A percentile compares a stretch with the other conserved stretches of the same genome.
Conservation (phyloP, 2,797 vertebrate species). For the Smutsia temminckii region DNA sequence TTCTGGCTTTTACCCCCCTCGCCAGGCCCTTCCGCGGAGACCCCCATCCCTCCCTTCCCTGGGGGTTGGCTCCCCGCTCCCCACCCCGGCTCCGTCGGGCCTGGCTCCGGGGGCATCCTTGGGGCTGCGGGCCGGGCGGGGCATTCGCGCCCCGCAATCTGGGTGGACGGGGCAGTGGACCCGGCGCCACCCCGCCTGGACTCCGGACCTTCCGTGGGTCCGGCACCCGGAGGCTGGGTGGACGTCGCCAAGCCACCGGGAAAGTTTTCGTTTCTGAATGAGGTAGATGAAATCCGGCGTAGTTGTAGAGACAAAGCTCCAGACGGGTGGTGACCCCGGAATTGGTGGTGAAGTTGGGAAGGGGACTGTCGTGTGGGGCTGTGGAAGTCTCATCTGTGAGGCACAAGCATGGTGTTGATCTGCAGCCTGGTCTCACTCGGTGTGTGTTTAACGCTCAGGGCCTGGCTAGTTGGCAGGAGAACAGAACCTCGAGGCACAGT, state of each 20-base stretch:
- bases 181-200: too few relatives aligned
- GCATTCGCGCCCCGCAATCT: background rate
- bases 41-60: too few relatives aligned
- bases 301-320: background rate
- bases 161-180: background rate
- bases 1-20: background rate
- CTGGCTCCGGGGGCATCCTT: background rate
- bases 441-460: background rate
- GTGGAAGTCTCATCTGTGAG: background rate
- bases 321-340: background rate
- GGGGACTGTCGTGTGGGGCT: background rate
- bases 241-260: background rate
- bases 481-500: constrained; percentile 51
- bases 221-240: background rate
- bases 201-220: background rate
- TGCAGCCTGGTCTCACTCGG: background rate
- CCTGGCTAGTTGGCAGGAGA: constrained; percentile 38
- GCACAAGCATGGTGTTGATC: background rate
- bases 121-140: background rate
- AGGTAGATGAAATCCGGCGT: background rate
- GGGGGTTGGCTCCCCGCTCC: too few relatives aligned
- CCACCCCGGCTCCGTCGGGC: accelerated
- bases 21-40: background rate
- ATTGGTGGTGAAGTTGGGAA: background rate
- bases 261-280: background rate